phyloP scores from a whole-genome alignment of 2,113 vertebrate species.

The Oncorhynchus masou region DNA sequence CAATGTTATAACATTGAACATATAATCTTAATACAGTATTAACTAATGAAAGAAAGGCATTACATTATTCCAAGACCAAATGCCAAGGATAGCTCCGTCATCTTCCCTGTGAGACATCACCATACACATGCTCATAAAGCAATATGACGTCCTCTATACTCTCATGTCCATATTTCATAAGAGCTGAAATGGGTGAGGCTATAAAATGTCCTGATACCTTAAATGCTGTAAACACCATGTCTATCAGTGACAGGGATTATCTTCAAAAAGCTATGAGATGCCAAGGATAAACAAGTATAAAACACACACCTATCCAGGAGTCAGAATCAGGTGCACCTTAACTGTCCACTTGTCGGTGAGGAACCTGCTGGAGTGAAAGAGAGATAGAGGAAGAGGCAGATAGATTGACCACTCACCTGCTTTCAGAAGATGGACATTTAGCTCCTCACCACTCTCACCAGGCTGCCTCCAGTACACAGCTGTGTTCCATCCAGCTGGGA shows the following conservation, averaged over 20 bases:
- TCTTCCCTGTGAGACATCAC: neutral
- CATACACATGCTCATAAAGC: neutral
- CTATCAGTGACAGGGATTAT: no score
- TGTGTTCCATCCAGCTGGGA: constrained; percentile 65
- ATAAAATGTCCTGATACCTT: no score
- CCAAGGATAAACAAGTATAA: neutral
- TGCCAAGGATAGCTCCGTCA: neutral
- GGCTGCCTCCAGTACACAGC: constrained; percentile 54
- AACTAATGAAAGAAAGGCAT: neutral
- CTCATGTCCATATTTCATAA: neutral
- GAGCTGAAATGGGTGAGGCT: neutral
- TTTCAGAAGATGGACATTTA: constrained; percentile 68
- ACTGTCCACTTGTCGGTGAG: neutral
- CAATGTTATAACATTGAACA: neutral
- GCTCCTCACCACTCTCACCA: constrained; percentile 68
- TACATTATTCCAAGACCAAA: neutral
- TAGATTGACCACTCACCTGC: constrained; percentile 65
- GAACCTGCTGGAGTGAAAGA: neutral
- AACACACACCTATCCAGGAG: neutral
- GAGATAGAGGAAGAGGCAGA: neutral
- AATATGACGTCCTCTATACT: neutral
- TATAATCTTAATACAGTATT: neutral
- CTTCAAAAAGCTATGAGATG: neutral
- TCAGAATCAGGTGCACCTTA: neutral
- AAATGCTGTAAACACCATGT: no score